A percentile compares a stretch with the other conserved stretches of the same genome.
Conservation (phyloP, 2,888 invertebrate species). For the Cistogaster globosa region DNA sequence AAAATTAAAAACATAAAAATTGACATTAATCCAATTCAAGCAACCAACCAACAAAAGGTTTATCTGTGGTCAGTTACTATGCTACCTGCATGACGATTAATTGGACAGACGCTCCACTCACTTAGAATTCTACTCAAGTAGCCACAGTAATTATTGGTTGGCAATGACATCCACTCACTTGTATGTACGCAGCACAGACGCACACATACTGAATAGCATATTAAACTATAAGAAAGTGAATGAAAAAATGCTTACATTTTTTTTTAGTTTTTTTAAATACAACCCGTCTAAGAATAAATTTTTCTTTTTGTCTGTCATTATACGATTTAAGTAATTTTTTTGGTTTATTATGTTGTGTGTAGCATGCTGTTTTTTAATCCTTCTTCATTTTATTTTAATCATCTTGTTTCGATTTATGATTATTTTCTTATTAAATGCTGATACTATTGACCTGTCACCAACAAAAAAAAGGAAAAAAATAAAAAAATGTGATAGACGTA, state of each 20-base stretch:
- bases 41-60: background rate
- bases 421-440: slow-evolving; percentile 10
- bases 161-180: slow-evolving; percentile 37
- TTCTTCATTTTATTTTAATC: slow-evolving; percentile 10
- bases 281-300: background rate
- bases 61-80: slow-evolving; percentile 49
- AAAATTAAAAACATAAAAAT: background rate
- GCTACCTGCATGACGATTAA: background rate
- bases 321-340: background rate
- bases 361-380: background rate
- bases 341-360: background rate
- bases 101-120: background rate
- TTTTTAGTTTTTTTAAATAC: background rate
- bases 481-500: background rate
- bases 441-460: background rate
- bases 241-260: background rate
- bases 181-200: background rate
- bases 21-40: background rate
- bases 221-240: background rate
- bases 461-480: background rate
- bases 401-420: slow-evolving; percentile 32
- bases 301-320: background rate
- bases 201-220: background rate
- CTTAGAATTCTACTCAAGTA: slow-evolving; percentile 60
- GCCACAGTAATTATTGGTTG: slow-evolving; percentile 57